phyloP scores from a whole-genome alignment of 2,113 vertebrate genomes.

The Apaloderma vittatum region DNA sequence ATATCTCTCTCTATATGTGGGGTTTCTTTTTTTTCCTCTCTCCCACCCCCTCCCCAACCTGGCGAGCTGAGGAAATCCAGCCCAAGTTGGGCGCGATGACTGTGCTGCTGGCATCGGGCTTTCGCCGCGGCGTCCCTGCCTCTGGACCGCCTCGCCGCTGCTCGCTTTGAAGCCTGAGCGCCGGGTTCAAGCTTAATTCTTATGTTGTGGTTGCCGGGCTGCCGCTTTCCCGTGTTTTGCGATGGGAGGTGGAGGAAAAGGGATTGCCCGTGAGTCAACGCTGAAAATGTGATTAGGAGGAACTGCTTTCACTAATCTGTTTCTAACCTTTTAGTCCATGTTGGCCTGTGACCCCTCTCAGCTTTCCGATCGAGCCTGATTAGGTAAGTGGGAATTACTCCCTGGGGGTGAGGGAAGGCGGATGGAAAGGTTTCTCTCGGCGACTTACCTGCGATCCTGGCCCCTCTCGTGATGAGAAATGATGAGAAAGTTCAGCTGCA shows the following conservation, averaged over 20 bases:
- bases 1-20: neutral
- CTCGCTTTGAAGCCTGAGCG: conserved; percentile 64
- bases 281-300: conserved; percentile 76
- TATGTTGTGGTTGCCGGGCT: conserved; percentile 71
- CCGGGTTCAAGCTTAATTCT: conserved; percentile 63
- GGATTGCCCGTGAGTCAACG: conserved; percentile 68
- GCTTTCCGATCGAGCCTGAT: conserved; percentile 73
- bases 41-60: neutral
- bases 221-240: conserved; percentile 67
- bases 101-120: conserved; percentile 68
- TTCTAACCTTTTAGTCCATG: conserved; percentile 69
- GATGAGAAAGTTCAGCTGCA: conserved; percentile 69
- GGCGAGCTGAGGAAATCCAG: conserved; percentile 72
- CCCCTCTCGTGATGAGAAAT: conserved; percentile 38
- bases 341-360: conserved; percentile 73
- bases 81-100: conserved; percentile 76
- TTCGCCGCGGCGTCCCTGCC: conserved; percentile 64
- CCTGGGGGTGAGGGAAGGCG: conserved; percentile 53
- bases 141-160: conserved; percentile 45
- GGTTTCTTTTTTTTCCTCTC: neutral
- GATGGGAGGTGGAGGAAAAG: conserved; percentile 76
- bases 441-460: conserved; percentile 2
- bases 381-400: conserved; percentile 79
- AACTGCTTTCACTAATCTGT: conserved; percentile 64
- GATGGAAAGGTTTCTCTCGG: neutral